Base-by-base conservation (phyloP, 1,140 invertebrate genomes). In the Amyelois transitella region DNA sequence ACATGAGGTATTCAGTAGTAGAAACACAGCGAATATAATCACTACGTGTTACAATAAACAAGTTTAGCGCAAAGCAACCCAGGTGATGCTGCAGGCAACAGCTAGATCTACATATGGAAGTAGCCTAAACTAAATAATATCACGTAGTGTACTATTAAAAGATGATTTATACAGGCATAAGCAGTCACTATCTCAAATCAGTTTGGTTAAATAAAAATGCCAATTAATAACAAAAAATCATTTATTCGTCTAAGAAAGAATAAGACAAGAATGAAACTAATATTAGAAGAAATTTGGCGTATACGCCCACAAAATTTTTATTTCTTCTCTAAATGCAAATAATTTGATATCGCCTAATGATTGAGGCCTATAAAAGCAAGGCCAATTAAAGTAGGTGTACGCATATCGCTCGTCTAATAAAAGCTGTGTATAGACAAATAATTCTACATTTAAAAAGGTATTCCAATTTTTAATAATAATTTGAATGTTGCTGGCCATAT, bases 321-420 rank as follows among this genome's bases (percentile, higher is more conserved):
- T 38, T 14, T 38, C 18, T 47, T 55, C 44, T 53, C 52, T 64
- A 65, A 65, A 65, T 65, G 63, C 63, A 65, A 55, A 55, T 43
- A 25, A 58, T 50, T 38, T 38, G 51, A 51, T 51, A 54, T 21
- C 22, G 21, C 50, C 50, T 32, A 50, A 38, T 14, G 8, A 38
- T 38, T 38, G 12, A 8, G 7, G 25, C 3, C 25, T 12, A 5
- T n/a, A 28, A 28, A 38, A 38, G n/a, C 32, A 38, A 14, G 1
- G 1, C 17, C 17, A 38, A 38, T 38, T 24, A 3, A 38, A n/a
- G n/a, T n/a, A n/a, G n/a, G n/a, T n/a, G n/a, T 2, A 14, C n/a
- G n/a, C n/a, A 38, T 2, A 14, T 38, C n/a, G 32, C 32, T 38
- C 1, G 32, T 38, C 32, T 38, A 14, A 38, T 38, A 14, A 14